phyloP scores from a whole-genome alignment of 2,797 vertebrate genomes.

The Loris lydekkerianus region DNA sequence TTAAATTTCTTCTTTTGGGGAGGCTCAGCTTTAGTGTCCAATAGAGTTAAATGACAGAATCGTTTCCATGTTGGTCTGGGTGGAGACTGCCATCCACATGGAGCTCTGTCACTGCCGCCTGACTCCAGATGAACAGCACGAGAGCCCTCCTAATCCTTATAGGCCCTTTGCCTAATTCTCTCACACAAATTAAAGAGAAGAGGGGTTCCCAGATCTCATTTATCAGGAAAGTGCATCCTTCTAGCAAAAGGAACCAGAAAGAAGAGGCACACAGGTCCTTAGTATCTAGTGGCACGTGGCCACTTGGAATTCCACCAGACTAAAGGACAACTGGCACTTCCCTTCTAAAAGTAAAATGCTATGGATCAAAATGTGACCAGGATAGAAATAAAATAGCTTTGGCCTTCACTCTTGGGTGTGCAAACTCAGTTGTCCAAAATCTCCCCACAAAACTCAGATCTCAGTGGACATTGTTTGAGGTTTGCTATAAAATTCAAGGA shows the following conservation, averaged over 20 bases:
- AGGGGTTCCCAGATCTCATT: conserved; percentile 51
- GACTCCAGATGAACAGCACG: neutral
- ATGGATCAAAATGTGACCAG: neutral
- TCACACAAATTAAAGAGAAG: conserved; percentile 56
- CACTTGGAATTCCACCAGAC: conserved; percentile 7
- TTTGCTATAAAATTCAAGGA: neutral
- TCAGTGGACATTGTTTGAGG: neutral
- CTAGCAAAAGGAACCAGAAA: conserved; percentile 33
- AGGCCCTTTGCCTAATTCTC: conserved; percentile 57
- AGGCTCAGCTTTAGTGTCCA: neutral
- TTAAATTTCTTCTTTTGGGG: conserved; percentile 47
- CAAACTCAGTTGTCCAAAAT: neutral
- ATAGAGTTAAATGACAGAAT: conserved; percentile 55
- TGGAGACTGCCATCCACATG: rapidly evolving
- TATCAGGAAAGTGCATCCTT: conserved; percentile 51
- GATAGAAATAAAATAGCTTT: neutral
- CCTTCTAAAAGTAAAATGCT: conserved; percentile 15
- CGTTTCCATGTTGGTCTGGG: neutral
- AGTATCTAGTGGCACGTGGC: neutral
- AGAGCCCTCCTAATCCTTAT: neutral
- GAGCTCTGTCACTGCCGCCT: neutral
- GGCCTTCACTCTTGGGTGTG: neutral
- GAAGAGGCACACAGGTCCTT: neutral
- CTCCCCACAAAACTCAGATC: neutral
- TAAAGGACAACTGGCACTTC: neutral